phyloP scores from a whole-genome alignment of 2,797 vertebrate species.

The Acrocephalus scirpaceus region DNA sequence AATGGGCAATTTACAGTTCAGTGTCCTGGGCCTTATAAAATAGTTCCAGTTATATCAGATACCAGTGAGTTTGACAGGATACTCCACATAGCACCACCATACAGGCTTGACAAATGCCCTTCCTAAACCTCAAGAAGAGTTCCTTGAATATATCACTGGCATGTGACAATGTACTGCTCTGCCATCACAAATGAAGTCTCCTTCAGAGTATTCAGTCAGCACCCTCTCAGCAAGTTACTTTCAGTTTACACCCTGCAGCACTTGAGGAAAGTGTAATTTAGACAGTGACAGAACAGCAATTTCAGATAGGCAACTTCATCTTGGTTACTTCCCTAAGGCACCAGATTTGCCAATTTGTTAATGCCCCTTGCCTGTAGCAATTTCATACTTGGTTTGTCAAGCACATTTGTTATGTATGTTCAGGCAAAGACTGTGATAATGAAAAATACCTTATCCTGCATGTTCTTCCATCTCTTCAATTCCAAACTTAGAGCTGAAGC shows the following conservation, averaged over 20 bases:
- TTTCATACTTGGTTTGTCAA: conserved; percentile 61
- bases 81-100: background rate
- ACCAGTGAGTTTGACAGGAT: background rate
- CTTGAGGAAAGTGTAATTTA: conserved; percentile 21
- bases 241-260: background rate
- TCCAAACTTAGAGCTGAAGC: background rate
- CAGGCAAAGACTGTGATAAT: conserved; percentile 1
- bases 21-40: background rate
- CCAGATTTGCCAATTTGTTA: conserved; percentile 58
- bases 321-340: conserved; percentile 48
- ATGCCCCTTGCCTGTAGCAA: conserved; percentile 46
- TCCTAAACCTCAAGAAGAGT: background rate
- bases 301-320: conserved; percentile 52
- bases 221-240: conserved; percentile 14
- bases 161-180: background rate
- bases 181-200: conserved; percentile 11
- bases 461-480: background rate
- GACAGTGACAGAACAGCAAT: conserved; percentile 35
- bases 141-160: background rate
- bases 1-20: background rate
- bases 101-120: background rate
- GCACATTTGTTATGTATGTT: conserved; percentile 30
- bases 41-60: background rate
- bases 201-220: conserved; percentile 23
- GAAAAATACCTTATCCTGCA: conserved; percentile 37